Conservation (phyloP, 92 coral and sea anemone genomes). For the Chrysogorgia sp. region DNA sequence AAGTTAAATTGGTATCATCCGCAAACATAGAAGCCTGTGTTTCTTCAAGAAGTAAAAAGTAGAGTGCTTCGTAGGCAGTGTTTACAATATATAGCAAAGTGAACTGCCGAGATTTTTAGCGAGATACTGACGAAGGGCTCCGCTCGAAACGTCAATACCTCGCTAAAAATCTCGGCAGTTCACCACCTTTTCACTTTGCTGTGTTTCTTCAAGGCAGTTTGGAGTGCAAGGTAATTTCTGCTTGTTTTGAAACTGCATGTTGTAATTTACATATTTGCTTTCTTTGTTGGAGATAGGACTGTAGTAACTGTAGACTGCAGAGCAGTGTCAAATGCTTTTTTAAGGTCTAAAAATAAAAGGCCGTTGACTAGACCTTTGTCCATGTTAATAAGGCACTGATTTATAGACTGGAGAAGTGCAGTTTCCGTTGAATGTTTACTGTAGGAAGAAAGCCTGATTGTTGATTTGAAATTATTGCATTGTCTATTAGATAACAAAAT, state of each 20-base stretch:
- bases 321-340: conserved; percentile 38
- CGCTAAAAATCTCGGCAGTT: too few relatives aligned
- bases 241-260: conserved; percentile 9
- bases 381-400: conserved; percentile 22
- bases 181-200: too few relatives aligned
- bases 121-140: too few relatives aligned
- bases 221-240: conserved; percentile 2
- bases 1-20: conserved; percentile 55
- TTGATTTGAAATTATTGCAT: conserved; percentile 3
- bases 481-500: neutral
- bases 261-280: conserved; percentile 39
- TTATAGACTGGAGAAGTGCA: conserved; percentile 34
- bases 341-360: conserved; percentile 30
- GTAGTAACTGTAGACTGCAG: conserved; percentile 29
- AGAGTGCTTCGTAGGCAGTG: too few relatives aligned
- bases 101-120: too few relatives aligned
- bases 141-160: too few relatives aligned
- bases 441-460: conserved; percentile 7
- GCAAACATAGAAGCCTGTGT: conserved; percentile 56
- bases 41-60: conserved; percentile 5
- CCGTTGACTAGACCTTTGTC: conserved; percentile 28
- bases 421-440: conserved; percentile 39
- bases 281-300: conserved; percentile 40
- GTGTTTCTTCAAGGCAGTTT: conserved; percentile 28
- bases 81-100: too few relatives aligned